Evolutionary conservation across 1,140 invertebrate genomes (phyloP).

Genomic region (Leptinotarsa defecta): DNA sequence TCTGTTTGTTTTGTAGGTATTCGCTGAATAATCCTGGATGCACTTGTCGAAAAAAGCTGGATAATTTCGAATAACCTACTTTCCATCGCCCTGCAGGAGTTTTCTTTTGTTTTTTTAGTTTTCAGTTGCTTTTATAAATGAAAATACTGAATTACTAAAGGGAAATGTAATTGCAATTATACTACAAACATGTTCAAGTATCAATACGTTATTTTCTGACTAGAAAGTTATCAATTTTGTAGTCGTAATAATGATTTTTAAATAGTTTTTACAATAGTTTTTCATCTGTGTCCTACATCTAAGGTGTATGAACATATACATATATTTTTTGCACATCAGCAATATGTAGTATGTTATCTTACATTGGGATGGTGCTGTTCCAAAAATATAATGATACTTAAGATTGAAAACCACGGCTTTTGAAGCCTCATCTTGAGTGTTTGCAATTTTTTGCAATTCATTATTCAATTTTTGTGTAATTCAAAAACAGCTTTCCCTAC

Average conservation of each 20-base stretch:
- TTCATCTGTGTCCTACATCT: background rate
- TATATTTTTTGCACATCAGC: background rate
- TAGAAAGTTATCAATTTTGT: background rate
- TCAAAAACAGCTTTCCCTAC: too few relatives aligned
- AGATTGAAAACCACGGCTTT: background rate
- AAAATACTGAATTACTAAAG: background rate
- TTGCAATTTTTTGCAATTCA: background rate
- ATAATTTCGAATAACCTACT: too few relatives aligned
- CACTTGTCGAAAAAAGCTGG: too few relatives aligned
- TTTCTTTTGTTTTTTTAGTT: too few relatives aligned
- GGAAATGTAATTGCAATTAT: background rate
- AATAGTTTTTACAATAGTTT: background rate
- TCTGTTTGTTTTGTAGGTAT: too few relatives aligned
- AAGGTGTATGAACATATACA: background rate
- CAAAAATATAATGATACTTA: background rate
- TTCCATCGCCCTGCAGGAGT: too few relatives aligned
- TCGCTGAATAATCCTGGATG: too few relatives aligned
- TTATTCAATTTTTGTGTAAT: background rate
- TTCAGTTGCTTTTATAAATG: background rate
- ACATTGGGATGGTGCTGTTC: background rate
- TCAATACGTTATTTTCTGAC: background rate
- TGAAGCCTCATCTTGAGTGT: background rate
- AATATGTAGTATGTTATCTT: background rate
- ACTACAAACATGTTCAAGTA: background rate
- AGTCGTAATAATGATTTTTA: background rate